A percentile compares a stretch with the other conserved stretches of the same genome.
Evolutionary conservation across 1,140 invertebrate genomes (phyloP).

Genomic region (Cydia splendana): DNA sequence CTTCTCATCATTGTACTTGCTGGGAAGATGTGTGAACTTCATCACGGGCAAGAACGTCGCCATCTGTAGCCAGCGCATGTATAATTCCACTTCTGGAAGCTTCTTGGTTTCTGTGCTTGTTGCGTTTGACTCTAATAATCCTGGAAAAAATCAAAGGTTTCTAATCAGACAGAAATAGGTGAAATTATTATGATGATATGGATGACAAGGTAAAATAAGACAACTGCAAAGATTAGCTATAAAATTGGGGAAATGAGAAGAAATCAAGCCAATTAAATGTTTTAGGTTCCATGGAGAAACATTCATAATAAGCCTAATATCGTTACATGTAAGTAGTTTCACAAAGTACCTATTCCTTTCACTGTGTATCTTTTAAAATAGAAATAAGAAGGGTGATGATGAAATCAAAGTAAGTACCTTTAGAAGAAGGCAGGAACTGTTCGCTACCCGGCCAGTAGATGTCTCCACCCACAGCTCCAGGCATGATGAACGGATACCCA

Average conservation of each 20-base stretch:
- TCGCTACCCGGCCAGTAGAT: slow-evolving; percentile 82
- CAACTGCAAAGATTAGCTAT: too few species aligned
- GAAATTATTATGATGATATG: too few species aligned
- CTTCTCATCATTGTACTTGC: slow-evolving; percentile 89
- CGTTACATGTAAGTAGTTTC: too few species aligned
- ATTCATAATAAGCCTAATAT: too few species aligned
- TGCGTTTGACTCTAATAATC: slow-evolving; percentile 51
- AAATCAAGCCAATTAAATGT: too few species aligned
- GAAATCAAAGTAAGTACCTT: slow-evolving; percentile 37
- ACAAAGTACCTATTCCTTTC: too few species aligned
- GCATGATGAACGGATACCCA: slow-evolving; percentile 95
- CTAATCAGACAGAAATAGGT: too few species aligned
- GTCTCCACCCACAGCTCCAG: slow-evolving; percentile 95
- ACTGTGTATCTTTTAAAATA: too few species aligned
- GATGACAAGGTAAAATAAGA: too few species aligned
- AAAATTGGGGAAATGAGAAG: too few species aligned
- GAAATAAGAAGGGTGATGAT: too few species aligned
- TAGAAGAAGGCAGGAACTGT: slow-evolving; percentile 73
- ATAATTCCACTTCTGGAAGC: slow-evolving; percentile 92
- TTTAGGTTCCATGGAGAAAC: too few species aligned
- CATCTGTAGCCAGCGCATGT: slow-evolving; percentile 96
- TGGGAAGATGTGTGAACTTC: slow-evolving; percentile 93
- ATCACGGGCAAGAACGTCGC: slow-evolving; percentile 96
- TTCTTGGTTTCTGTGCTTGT: slow-evolving; percentile 78
- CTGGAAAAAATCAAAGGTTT: background rate